Base-by-base conservation (phyloP, 2,888 invertebrate genomes). In the Dicyrtoma fusca region DNA sequence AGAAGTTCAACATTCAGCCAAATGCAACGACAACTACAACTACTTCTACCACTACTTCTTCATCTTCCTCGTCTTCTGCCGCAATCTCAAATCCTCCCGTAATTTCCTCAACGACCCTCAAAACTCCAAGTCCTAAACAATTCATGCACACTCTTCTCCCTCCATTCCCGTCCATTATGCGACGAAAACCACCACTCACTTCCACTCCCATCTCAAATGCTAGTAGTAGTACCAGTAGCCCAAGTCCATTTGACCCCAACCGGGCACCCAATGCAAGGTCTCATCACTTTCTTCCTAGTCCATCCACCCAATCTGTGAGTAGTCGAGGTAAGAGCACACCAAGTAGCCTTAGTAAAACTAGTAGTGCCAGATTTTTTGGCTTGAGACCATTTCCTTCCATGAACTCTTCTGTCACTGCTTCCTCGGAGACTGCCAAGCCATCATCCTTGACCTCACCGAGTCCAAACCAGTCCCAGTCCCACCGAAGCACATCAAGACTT, bases 1-100 rank as follows among this genome's bases (percentile, higher is more conserved):
- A 80, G 34, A 80, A 80, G 73, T 78, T 79, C 72, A 80, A 79
- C 69, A 78, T 79, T 63, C 79, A 79, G 26, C 79, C 79, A 6
- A 78, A 77, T 51, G 71, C 76, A 6, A 53, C 76, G 0, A 73
- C 75, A 11, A 71, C 57, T 21, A 53, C 47, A 23, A 11, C 63
- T 1, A n/a, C 51, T 5, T 5, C 42, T 17, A 13, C 34, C 25
- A n/a, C 17, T n/a, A 8, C 51, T 17, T 55, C 49, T 26, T 34
- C 51, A 10, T 25, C 53, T 10, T 19, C 49, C 23, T 55, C 64
- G n/a, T 25, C 45, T n/a, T n/a, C n/a, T n/a, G n/a, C n/a, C n/a
- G n/a, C 17, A n/a, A 51, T 25, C 17, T 34, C 34, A 53, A 49
- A 69, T 11, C 17, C 1, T 57, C 13, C 55, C 53, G 26, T 47